Evolutionary conservation across 1,140 invertebrate species (phyloP).

Genomic region (Lordiphosa clarofinis): DNA sequence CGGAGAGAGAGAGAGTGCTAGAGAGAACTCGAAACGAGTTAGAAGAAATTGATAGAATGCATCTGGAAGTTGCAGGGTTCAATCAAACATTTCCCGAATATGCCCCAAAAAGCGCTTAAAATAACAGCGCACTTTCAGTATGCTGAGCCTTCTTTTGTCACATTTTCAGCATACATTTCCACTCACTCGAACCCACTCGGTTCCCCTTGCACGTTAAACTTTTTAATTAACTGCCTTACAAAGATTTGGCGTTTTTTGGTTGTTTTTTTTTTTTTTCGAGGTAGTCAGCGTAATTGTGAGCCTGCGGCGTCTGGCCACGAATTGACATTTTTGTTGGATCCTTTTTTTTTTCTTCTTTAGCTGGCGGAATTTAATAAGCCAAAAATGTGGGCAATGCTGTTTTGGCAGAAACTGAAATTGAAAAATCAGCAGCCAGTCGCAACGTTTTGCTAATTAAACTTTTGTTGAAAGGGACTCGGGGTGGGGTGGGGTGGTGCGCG

Average conservation of each 20-base stretch:
- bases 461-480: neutral
- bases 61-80: no score
- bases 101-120: no score
- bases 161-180: slow-evolving; percentile 29
- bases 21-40: no score
- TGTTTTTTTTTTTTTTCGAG: slow-evolving; percentile 11
- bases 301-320: slow-evolving; percentile 43
- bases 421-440: slow-evolving; percentile 32
- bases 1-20: no score
- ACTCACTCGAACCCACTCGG: slow-evolving; percentile 5
- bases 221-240: slow-evolving; percentile 76
- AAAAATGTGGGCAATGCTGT: slow-evolving; percentile 28
- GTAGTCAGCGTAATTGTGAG: slow-evolving; percentile 30
- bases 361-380: slow-evolving; percentile 68
- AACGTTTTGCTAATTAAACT: slow-evolving; percentile 62
- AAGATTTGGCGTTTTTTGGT: slow-evolving; percentile 62
- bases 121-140: neutral
- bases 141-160: slow-evolving; percentile 26
- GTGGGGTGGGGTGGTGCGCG: no score
- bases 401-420: slow-evolving; percentile 18
- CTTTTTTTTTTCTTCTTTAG: slow-evolving; percentile 20
- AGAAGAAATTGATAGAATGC: no score
- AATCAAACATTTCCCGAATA: no score
- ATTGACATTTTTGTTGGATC: slow-evolving; percentile 54
- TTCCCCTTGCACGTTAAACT: slow-evolving; percentile 51